These are phyloP conservation scores for Timema podura DNA, from an alignment of 2,888 invertebrate genomes.

Conservation along the genomic window DNA sequence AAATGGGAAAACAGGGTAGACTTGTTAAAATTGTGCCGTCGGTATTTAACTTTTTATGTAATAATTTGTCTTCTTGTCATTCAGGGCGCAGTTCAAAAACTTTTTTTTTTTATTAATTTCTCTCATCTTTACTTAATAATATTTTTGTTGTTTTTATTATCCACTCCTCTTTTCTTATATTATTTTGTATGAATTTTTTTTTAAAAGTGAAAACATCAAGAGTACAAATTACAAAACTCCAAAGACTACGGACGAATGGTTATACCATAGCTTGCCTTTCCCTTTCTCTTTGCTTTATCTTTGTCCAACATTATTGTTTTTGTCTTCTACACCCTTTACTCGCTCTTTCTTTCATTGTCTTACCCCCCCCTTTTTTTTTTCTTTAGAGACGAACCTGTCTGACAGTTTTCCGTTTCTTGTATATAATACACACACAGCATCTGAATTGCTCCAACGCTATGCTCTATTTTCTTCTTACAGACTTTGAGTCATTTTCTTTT, in stretches of 20 bases:
- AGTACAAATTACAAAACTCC: conserved; percentile 25
- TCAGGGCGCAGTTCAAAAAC: conserved; percentile 21
- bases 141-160: no score
- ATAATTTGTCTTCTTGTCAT: conserved; percentile 13
- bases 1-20: no score
- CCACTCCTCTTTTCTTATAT: no score
- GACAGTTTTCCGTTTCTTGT: conserved; percentile 26
- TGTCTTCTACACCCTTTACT: conserved; percentile 16
- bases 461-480: neutral
- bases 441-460: conserved; percentile 23
- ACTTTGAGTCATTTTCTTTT: conserved; percentile 34
- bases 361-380: neutral
- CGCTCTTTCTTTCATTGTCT: conserved; percentile 16
- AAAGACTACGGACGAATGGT: conserved; percentile 23
- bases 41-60: no score
- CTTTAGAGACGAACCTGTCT: conserved; percentile 24
- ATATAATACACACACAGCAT: conserved; percentile 27
- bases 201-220: conserved; percentile 1
- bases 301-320: conserved; percentile 22
- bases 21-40: no score
- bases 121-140: neutral
- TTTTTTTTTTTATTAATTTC: conserved; percentile 17
- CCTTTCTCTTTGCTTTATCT: conserved; percentile 22
- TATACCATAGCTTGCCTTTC: conserved; percentile 11
- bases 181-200: no score